Evolutionary conservation across 2,113 vertebrate genomes (phyloP).

Genomic region (Brachyhypopomus gauderio): DNA sequence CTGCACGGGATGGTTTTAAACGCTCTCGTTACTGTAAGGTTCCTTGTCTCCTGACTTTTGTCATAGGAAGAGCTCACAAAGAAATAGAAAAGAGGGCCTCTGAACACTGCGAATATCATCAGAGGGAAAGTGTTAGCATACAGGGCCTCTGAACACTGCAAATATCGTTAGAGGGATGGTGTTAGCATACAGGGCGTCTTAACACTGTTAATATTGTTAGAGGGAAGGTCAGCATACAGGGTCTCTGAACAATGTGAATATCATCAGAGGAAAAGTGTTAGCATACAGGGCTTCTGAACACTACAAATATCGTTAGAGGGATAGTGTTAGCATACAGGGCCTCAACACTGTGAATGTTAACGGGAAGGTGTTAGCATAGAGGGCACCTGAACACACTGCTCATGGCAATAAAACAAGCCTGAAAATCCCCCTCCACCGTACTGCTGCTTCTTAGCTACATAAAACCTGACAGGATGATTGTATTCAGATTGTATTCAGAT

Average conservation of each 20-base stretch:
- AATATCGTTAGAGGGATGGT: background rate
- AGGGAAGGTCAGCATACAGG: background rate
- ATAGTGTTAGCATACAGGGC: background rate
- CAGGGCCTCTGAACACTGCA: too few species aligned
- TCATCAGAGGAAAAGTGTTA: background rate
- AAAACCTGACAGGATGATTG: slow-evolving; percentile 40
- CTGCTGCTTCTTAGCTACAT: slow-evolving; percentile 11
- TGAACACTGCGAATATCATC: background rate
- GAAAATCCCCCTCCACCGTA: too few species aligned
- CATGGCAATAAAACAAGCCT: too few species aligned
- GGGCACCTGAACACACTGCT: too few species aligned
- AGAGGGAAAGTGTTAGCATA: background rate
- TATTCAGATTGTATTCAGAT: slow-evolving; percentile 41
- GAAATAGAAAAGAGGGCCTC: too few species aligned
- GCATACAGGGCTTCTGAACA: background rate
- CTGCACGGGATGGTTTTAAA: too few species aligned
- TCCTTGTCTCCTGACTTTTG: too few species aligned
- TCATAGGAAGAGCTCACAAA: too few species aligned
- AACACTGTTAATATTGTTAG: background rate
- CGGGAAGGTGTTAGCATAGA: background rate
- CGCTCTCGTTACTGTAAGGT: too few species aligned
- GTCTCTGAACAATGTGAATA: too few species aligned
- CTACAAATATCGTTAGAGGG: background rate
- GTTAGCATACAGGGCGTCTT: background rate
- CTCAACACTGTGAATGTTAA: background rate